These are phyloP conservation scores for Tuta absoluta DNA, from an alignment of 2,888 invertebrate species.

Conservation along the genomic window DNA sequence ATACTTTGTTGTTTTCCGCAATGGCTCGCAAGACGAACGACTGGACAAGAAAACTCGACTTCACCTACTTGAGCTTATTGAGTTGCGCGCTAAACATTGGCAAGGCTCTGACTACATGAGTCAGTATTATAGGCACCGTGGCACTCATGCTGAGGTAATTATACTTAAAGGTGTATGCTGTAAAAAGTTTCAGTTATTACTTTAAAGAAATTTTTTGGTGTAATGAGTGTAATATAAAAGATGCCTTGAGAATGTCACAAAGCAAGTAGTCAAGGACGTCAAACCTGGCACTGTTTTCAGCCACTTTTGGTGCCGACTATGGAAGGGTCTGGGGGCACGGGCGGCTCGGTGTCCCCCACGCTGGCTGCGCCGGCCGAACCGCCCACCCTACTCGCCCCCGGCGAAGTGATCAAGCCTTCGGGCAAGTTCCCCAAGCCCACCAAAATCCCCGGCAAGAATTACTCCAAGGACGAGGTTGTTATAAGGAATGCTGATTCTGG, in stretches of 20 bases:
- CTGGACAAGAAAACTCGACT: slow-evolving; percentile 92
- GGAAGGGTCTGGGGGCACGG: slow-evolving; percentile 72
- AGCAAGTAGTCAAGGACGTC: background rate
- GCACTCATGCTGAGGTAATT: slow-evolving; percentile 81
- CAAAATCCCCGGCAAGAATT: slow-evolving; percentile 95
- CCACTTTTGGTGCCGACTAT: slow-evolving; percentile 75
- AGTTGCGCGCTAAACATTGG: slow-evolving; percentile 96
- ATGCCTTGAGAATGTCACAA: no score
- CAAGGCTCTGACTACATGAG: slow-evolving; percentile 91
- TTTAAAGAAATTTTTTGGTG: no score
- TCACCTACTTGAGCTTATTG: slow-evolving; percentile 94
- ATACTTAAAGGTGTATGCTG: background rate
- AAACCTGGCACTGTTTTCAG: slow-evolving; percentile 42
- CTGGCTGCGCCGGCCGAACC: slow-evolving; percentile 80
- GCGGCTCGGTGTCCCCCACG: slow-evolving; percentile 79
- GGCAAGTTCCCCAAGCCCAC: slow-evolving; percentile 94
- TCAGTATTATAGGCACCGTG: slow-evolving; percentile 89
- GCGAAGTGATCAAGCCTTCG: slow-evolving; percentile 92
- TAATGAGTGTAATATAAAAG: no score
- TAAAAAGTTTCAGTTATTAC: background rate
- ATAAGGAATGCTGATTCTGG: slow-evolving; percentile 97
- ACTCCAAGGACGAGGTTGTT: slow-evolving; percentile 96
- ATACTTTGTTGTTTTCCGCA: slow-evolving; percentile 91
- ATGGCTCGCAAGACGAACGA: slow-evolving; percentile 93
- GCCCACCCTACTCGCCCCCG: slow-evolving; percentile 85